A percentile compares a stretch with the other conserved stretches of the same genome.
These are phyloP conservation scores for Acanthaster planci DNA, from an alignment of 35 echinoderm and acorn worm genomes.

Conservation along the genomic window DNA sequence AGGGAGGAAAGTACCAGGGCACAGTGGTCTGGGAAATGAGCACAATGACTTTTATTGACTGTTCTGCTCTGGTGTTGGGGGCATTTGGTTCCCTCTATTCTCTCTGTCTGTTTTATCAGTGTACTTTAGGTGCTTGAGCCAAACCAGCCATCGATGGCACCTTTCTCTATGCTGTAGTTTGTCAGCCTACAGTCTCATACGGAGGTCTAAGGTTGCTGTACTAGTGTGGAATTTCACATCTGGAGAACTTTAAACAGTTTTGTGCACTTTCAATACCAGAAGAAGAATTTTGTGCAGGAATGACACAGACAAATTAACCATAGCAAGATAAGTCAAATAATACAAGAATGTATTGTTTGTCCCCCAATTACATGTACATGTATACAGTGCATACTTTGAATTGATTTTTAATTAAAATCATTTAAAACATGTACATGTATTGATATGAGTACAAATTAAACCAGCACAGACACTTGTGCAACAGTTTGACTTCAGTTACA, in stretches of 20 bases:
- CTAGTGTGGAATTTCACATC: conserved; percentile 14
- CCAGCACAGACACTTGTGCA: no score
- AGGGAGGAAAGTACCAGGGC: background rate
- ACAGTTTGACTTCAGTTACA: no score
- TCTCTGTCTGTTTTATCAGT: background rate
- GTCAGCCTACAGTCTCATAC: background rate
- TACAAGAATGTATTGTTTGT: no score
- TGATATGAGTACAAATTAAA: no score
- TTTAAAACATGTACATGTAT: no score
- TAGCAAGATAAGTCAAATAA: no score
- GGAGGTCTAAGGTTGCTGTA: conserved; percentile 3
- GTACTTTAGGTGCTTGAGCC: background rate
- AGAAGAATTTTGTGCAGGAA: no score
- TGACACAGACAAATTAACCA: no score
- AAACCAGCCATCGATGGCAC: background rate
- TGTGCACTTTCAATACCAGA: background rate
- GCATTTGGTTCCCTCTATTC: background rate
- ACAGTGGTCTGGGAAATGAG: background rate
- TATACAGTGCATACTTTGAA: no score
- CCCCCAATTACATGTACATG: no score
- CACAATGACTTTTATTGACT: conserved; percentile 32
- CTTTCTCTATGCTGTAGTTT: background rate
- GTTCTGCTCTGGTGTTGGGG: background rate
- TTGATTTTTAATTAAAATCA: no score
- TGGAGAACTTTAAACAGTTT: background rate